Evolutionary conservation across 2,888 invertebrate species (phyloP).

Genomic region (Gryllus longicercus): DNA sequence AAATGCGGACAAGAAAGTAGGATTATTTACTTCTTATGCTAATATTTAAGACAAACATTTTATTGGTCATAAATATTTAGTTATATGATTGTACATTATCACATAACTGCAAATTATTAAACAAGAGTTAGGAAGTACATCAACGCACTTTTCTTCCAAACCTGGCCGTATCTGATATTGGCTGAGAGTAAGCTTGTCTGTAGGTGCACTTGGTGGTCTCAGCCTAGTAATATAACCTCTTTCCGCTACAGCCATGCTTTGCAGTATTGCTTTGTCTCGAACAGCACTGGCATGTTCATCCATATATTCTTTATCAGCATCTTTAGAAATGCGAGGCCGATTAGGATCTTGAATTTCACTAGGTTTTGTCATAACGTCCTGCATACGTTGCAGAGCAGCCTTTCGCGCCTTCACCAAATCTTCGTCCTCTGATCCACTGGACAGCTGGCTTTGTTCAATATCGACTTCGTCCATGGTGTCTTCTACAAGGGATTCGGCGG

Average conservation of each 20-base stretch:
- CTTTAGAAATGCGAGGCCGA: neutral
- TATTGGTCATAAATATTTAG: too few species aligned
- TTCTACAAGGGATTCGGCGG: too few species aligned
- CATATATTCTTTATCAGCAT: neutral
- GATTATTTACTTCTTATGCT: too few species aligned
- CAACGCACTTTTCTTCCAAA: slow-evolving; percentile 21
- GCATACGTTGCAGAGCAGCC: neutral
- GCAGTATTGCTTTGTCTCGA: neutral
- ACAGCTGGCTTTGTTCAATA: neutral
- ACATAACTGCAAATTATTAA: neutral
- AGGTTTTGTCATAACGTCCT: neutral
- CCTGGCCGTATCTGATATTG: slow-evolving; percentile 25
- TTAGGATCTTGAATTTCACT: neutral
- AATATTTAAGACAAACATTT: too few species aligned
- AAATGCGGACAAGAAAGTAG: too few species aligned
- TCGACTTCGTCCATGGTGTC: too few species aligned
- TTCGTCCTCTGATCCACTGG: neutral
- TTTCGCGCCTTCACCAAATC: neutral
- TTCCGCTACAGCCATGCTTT: neutral
- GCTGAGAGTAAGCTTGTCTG: neutral
- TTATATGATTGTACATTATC: too few species aligned
- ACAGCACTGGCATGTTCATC: neutral
- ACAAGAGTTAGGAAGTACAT: neutral
- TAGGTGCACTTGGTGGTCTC: neutral
- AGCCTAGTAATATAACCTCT: slow-evolving; percentile 5